Evolutionary conservation across 2,797 vertebrate species (phyloP).

Genomic region (Gymnodraco acuticeps): DNA sequence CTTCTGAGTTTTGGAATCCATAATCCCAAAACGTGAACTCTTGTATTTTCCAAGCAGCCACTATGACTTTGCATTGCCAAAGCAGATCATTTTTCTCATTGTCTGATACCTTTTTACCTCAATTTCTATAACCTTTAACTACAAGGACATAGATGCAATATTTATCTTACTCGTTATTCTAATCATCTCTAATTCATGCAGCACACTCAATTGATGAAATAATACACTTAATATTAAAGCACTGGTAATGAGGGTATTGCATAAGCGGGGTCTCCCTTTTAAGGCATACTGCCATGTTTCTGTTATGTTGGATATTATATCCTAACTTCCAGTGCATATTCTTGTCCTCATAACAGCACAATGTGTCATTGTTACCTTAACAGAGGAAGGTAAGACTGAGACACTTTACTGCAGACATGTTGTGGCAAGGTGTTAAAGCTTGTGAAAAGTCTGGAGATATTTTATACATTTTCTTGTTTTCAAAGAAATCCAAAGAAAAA

Average conservation of each 20-base stretch:
- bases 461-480: background rate
- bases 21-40: conserved; percentile 30
- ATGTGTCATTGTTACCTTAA: background rate
- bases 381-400: background rate
- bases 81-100: conserved; percentile 6
- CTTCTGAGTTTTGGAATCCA: conserved; percentile 33
- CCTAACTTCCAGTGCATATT: background rate
- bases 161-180: conserved; percentile 49
- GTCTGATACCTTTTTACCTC: conserved; percentile 12
- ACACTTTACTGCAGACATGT: background rate
- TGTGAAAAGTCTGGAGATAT: background rate
- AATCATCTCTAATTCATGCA: conserved; percentile 24
- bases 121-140: conserved; percentile 29
- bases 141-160: conserved; percentile 45
- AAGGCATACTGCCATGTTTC: background rate
- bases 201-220: conserved; percentile 33
- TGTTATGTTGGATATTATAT: background rate
- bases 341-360: background rate
- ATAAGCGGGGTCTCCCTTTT: background rate
- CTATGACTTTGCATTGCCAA: conserved; percentile 16
- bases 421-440: background rate
- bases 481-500: background rate
- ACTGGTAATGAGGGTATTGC: conserved; percentile 11
- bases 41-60: conserved; percentile 29
- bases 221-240: conserved; percentile 15